Evolutionary conservation across 2,113 vertebrate species (phyloP), one percentile per base, ranked within the genome.

Genomic region (Progne subis): DNA sequence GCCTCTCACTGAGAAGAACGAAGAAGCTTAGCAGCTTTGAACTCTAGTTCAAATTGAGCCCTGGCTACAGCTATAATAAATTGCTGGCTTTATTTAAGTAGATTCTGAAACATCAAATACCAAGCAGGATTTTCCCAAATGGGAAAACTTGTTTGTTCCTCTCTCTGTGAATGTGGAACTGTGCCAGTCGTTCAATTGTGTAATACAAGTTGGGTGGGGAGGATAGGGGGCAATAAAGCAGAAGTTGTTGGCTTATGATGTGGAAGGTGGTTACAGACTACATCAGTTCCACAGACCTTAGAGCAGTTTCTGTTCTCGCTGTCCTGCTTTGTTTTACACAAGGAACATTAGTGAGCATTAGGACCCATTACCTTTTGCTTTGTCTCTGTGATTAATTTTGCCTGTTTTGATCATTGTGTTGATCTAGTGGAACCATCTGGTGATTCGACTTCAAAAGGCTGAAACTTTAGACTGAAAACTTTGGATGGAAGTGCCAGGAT

Each of bases 91-190:
- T 64, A 64, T 72, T 81, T 76, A 76, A 80, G 84, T 70, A 69
- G 84, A 47, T 85, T 96, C 63, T 77, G 70, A 61, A 85, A 82
- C 26, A 80, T 94, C 70, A 88, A 57, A 88, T 82, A 84, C 21
- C 9, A 52, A 89, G 67, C 16, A 87, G 55, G 18, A 49, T 82
- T 87, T 90, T 92, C 43, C 50, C 25, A 79, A 91, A 39, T 50
- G n/a, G 39, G 34, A 79, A 79, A 85, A 55, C 34, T 34, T 55
- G 34, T 76, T 88, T 76, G 14, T 69, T 85, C 50, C 21, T 63
- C 26, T 83, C 26, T 60, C 67, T 67, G 47, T 78, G 47, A 68
- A n/a, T 59, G 61, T 39, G n/a, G 29, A 83, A 24, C 16, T 88
- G 9, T 92, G 70, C 50, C 44, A 53, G 78, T 75, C 43, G 29